phyloP scores from a whole-genome alignment of 2,113 vertebrate genomes.

The Trogon surrucura region DNA sequence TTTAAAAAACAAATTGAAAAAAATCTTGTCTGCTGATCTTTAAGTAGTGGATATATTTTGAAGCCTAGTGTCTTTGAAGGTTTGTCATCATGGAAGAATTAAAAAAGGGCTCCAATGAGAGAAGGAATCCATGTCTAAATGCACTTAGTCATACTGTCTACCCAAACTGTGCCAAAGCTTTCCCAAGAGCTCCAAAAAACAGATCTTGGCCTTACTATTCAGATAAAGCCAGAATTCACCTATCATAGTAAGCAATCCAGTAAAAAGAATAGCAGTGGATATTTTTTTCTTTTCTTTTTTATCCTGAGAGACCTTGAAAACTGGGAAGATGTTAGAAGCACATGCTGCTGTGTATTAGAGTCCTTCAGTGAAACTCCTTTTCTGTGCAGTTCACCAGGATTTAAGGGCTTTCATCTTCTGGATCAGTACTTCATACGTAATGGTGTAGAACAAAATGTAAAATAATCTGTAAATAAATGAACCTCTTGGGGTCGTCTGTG shows the following conservation, averaged over 20 bases:
- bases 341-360: neutral
- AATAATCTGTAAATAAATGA: neutral
- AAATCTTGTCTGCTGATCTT: neutral
- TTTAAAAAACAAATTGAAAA: neutral
- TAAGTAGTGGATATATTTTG: neutral
- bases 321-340: neutral
- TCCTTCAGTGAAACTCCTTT: neutral
- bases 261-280: neutral
- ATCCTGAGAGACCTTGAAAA: neutral
- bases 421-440: neutral
- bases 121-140: neutral
- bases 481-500: neutral
- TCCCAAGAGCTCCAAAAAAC: neutral
- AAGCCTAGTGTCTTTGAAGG: neutral
- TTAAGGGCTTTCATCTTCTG: neutral
- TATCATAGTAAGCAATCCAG: neutral
- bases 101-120: neutral
- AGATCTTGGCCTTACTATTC: neutral
- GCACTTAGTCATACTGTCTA: neutral
- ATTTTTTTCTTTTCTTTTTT: neutral
- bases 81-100: neutral
- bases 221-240: neutral
- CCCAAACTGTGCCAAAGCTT: neutral
- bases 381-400: neutral
- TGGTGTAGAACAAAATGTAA: neutral